Base-by-base conservation (phyloP, 1,140 invertebrate genomes). In the Vanessa atalanta region DNA sequence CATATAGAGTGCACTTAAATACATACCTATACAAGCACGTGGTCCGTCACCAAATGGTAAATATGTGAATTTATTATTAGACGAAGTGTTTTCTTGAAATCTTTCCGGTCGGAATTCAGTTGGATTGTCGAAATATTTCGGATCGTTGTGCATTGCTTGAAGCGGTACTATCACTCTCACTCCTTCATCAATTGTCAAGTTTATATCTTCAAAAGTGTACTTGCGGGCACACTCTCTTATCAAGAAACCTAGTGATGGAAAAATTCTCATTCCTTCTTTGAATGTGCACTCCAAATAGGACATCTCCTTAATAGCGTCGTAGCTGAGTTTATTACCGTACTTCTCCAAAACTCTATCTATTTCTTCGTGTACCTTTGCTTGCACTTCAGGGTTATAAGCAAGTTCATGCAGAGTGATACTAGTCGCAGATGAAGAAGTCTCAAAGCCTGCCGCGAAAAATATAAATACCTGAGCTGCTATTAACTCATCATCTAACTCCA, bases 61-160 rank as follows among this genome's bases (percentile, higher is more conserved):
- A 73, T 77, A 86, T 2, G 68, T 55, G 47, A 92, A 93, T n/a
- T 81, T 91, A 76, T 87, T 91, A 60, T 93, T 82, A 9, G 76
- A 69, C 14, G 79, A 69, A 0, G 81, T 47, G 50, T 83, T 78
- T 47, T 93, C 87, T 2, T 86, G 80, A n/a, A 95, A 95, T 70
- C 95, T 78, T 53, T 95, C 93, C 0, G 95, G 95, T 69, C 91
- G 81, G 74, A 94, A 95, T 13, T 80, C 73, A 15, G 90, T 77
- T 0, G 94, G 94, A 11, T 94, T 80, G 0, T 91, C 88, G 82
- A 93, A 95, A 65, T 93, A 83, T 15, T 88, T 75, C 5, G 91
- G 84, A 83, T 95, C 93, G 11, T 88, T 93, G 50, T 95, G 94
- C 47, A 95, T 83, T 0, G 81, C 85, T 76, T 90, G 93, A 2